A percentile compares a stretch with the other conserved stretches of the same genome.
Conservation (phyloP, 2,797 vertebrate species). For the Gorsachius magnificus region DNA sequence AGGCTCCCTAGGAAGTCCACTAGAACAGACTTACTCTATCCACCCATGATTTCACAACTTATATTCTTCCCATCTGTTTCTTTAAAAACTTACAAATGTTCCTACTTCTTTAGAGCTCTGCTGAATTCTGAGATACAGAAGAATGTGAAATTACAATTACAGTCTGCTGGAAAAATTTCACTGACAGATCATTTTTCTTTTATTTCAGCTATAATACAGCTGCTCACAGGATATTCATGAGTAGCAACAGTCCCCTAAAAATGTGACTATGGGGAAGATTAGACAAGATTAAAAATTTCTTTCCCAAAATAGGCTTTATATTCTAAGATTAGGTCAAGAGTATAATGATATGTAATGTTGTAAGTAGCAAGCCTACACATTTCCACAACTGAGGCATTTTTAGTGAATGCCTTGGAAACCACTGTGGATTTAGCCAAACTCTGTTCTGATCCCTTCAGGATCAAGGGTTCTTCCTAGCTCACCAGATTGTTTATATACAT, state of each 20-base stretch:
- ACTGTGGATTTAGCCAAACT: neutral
- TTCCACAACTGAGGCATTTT: neutral
- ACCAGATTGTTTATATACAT: neutral
- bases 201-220: neutral
- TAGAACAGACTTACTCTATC: neutral
- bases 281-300: neutral
- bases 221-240: neutral
- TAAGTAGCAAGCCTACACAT: neutral
- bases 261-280: neutral
- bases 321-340: neutral
- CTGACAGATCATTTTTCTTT: neutral
- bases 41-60: neutral
- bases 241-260: neutral
- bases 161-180: neutral
- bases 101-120: neutral
- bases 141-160: neutral
- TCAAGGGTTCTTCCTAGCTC: neutral
- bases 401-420: neutral
- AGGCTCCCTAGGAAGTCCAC: neutral
- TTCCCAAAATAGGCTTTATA: neutral
- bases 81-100: neutral
- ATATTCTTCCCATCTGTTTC: neutral
- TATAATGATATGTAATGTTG: neutral
- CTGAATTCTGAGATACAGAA: neutral
- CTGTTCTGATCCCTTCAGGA: neutral